Evolutionary conservation across 2,797 vertebrate genomes (phyloP).

Genomic region (Semaprochilodus insignis): DNA sequence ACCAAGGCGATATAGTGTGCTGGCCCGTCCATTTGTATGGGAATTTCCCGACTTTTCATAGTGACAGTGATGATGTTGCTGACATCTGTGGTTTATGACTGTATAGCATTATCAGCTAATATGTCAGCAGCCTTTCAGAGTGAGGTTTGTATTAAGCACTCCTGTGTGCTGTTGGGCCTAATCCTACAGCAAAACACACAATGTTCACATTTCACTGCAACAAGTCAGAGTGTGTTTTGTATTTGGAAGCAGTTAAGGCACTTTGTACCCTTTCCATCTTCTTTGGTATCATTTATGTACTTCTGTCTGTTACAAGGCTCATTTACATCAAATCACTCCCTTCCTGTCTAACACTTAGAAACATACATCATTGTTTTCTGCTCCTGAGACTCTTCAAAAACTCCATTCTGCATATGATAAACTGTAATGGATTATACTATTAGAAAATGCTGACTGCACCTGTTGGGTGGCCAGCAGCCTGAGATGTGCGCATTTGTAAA

Average conservation of each 20-base stretch:
- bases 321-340: neutral
- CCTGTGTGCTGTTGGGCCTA: slow-evolving; percentile 11
- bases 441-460: too few relatives aligned
- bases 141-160: slow-evolving; percentile 24
- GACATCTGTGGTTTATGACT: slow-evolving; percentile 43
- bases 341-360: too few relatives aligned
- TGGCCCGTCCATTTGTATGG: slow-evolving; percentile 43
- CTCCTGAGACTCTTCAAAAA: too few relatives aligned
- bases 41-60: slow-evolving; percentile 25
- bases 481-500: too few relatives aligned
- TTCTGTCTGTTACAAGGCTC: neutral
- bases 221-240: neutral
- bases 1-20: slow-evolving; percentile 35
- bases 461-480: too few relatives aligned
- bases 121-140: slow-evolving; percentile 32
- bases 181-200: neutral
- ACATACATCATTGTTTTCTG: too few relatives aligned
- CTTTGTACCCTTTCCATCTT: neutral
- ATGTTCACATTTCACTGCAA: neutral
- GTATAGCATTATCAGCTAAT: slow-evolving; percentile 28
- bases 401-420: too few relatives aligned
- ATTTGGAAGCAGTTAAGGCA: neutral
- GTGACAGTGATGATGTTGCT: slow-evolving; percentile 27
- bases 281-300: neutral
- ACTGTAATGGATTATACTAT: too few relatives aligned